These are phyloP conservation scores for Anoplophora glabripennis DNA, from an alignment of 1,140 invertebrate species.

Conservation along the genomic window DNA sequence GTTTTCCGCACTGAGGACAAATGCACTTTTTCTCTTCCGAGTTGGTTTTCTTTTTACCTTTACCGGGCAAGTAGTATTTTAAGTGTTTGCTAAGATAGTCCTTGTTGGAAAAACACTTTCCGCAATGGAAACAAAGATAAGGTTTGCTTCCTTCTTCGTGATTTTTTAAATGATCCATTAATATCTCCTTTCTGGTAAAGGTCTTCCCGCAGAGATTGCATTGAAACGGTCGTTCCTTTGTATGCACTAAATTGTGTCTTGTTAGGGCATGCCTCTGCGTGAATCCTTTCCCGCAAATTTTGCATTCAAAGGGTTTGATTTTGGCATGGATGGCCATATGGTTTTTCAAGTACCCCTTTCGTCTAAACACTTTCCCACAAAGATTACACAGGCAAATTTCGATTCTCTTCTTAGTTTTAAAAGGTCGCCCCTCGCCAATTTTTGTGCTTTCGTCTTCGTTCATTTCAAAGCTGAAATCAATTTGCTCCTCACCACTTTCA, in stretches of 20 bases:
- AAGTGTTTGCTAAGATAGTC: conserved; percentile 12
- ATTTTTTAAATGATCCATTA: conserved; percentile 9
- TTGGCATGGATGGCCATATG: conserved; percentile 73
- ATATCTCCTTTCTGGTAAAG: conserved; percentile 13
- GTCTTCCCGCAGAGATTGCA: conserved; percentile 22
- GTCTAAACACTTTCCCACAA: conserved; percentile 39
- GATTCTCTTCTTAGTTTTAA: not conserved
- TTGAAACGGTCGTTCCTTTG: conserved; percentile 25
- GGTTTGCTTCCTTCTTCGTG: conserved; percentile 8
- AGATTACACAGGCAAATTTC: conserved; percentile 30
- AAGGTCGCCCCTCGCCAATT: not conserved
- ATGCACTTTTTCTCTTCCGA: conserved; percentile 51
- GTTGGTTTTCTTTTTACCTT: conserved; percentile 49
- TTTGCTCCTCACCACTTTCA: not conserved
- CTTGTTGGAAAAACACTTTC: conserved; percentile 5
- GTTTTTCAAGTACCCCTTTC: conserved; percentile 34
- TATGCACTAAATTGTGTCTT: conserved; percentile 55
- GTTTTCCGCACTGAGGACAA: conserved; percentile 47
- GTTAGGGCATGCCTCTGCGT: conserved; percentile 62
- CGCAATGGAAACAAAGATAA: conserved; percentile 14
- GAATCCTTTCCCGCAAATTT: conserved; percentile 70
- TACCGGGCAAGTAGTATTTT: conserved; percentile 8
- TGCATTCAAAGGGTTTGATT: conserved; percentile 72
- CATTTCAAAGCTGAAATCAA: too few species aligned
- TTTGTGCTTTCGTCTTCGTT: not conserved